Percentiles rank a stretch among this genome's conserved stretches.
phyloP scores from a whole-genome alignment of 2,113 vertebrate genomes.

The Acanthochromis polyacanthus region DNA sequence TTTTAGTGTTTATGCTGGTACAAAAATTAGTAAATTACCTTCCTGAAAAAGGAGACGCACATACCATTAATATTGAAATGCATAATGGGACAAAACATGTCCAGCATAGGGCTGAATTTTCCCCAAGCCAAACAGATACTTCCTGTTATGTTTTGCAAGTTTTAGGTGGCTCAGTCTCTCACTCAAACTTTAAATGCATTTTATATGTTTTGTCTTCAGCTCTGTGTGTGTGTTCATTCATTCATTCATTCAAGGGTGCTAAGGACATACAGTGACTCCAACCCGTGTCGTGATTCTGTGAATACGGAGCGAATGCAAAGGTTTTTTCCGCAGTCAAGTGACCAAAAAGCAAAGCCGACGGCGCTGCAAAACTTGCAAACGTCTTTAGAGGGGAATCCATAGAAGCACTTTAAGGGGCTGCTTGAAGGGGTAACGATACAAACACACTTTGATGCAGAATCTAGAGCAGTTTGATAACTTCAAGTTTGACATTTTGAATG shows the following conservation, averaged over 20 bases:
- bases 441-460: constrained; percentile 63
- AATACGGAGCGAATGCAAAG: constrained; percentile 21
- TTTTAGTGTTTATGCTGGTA: constrained; percentile 31
- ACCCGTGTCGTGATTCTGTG: constrained; percentile 23
- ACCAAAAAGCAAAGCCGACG: constrained; percentile 38
- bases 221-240: constrained; percentile 31
- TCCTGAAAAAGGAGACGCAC: constrained; percentile 2
- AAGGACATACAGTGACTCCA: neutral
- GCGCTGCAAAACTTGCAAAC: constrained; percentile 38
- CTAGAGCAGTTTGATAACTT: constrained; percentile 58
- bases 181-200: constrained; percentile 11
- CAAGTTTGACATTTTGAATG: constrained; percentile 69
- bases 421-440: constrained; percentile 42
- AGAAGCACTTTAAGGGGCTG: constrained; percentile 26
- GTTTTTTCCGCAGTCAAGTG: constrained; percentile 38
- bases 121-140: neutral
- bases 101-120: too few relatives aligned
- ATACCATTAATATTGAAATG: constrained; percentile 1
- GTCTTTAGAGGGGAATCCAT: constrained; percentile 29
- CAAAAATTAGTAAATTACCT: constrained; percentile 21
- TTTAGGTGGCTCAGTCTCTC: neutral
- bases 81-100: neutral
- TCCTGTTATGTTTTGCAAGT: neutral
- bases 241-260: constrained; percentile 23
- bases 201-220: constrained; percentile 27